phyloP scores from a whole-genome alignment of 2,888 invertebrate species.

The Dryobotodes eremita region DNA sequence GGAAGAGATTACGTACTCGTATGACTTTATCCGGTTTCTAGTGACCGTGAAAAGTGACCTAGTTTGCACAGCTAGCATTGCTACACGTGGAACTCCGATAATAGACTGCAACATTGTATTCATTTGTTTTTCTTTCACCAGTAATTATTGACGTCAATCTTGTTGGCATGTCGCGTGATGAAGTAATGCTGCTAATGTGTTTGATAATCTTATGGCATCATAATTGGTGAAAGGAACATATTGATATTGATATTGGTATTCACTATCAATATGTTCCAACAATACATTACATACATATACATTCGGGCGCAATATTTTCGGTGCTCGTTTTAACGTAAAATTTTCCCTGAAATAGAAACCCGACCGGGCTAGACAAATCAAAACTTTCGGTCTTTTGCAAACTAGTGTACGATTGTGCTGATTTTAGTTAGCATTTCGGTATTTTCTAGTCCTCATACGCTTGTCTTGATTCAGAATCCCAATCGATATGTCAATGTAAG shows the following conservation, averaged over 20 bases:
- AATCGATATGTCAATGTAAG: neutral
- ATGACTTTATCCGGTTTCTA: constrained; percentile 22
- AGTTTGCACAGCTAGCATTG: neutral
- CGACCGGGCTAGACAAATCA: neutral
- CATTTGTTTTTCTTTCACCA: constrained; percentile 17
- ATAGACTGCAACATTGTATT: constrained; percentile 49
- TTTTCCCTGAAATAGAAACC: neutral
- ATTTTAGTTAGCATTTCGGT: neutral
- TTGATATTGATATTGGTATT: neutral
- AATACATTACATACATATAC: neutral
- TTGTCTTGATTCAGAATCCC: neutral
- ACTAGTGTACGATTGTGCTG: neutral
- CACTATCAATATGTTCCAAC: too few relatives aligned
- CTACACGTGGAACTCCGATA: constrained; percentile 39
- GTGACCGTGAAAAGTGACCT: constrained; percentile 23
- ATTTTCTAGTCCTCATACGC: neutral
- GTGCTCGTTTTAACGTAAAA: neutral
- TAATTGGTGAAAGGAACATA: neutral
- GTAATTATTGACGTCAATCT: constrained; percentile 32
- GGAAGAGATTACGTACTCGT: too few relatives aligned
- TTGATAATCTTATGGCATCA: constrained; percentile 1
- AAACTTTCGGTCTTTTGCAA: neutral
- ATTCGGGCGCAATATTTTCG: neutral
- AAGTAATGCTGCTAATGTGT: constrained; percentile 4
- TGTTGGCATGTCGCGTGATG: constrained; percentile 32